Evolutionary conservation across 2,113 vertebrate genomes (phyloP).

Genomic region (Percina caprodes): DNA sequence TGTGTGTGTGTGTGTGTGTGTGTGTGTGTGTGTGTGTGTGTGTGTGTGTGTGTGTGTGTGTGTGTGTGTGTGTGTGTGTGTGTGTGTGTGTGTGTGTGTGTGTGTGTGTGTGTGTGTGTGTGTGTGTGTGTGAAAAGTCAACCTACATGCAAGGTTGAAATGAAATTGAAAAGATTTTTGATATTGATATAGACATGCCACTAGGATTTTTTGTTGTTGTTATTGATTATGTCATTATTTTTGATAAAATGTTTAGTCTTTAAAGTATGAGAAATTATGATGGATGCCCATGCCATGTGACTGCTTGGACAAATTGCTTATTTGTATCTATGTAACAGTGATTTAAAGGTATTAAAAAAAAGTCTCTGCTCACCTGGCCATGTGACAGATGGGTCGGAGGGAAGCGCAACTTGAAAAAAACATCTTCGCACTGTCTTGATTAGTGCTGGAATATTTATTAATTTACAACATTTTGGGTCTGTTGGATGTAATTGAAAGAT

Average conservation of each 20-base stretch:
- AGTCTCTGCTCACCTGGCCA: too few species aligned
- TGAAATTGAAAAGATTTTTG: background rate
- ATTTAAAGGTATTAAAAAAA: background rate
- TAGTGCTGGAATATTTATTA: too few species aligned
- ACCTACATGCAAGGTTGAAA: background rate
- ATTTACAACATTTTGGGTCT: too few species aligned
- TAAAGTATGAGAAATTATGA: background rate
- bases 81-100: too few species aligned
- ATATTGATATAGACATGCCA: background rate
- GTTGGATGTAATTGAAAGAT: background rate
- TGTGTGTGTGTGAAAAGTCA: background rate
- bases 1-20: too few species aligned
- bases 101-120: too few species aligned
- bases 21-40: too few species aligned
- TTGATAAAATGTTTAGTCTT: background rate
- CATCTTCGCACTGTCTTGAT: too few species aligned
- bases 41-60: too few species aligned
- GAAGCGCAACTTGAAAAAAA: too few species aligned
- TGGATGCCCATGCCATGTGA: background rate
- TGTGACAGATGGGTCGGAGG: too few species aligned
- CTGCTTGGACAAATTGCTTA: background rate
- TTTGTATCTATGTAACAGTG: background rate
- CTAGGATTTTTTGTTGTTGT: background rate
- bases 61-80: too few species aligned
- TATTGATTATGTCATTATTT: background rate